A percentile compares a stretch with the other conserved stretches of the same genome.
Evolutionary conservation across 2,888 invertebrate species (phyloP).

Genomic region (Cantharis rufa): DNA sequence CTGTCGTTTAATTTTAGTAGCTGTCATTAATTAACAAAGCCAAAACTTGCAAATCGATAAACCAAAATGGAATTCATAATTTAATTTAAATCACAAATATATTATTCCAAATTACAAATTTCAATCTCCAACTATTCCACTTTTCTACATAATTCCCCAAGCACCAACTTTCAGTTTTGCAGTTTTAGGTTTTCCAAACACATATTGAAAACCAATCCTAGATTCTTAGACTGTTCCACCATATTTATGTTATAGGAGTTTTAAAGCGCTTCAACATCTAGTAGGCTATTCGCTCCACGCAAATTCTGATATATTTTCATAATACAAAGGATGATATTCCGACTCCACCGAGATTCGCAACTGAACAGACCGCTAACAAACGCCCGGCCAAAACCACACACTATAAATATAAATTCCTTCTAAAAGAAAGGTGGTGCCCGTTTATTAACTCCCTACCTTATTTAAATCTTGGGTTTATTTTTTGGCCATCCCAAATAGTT

Average conservation of each 20-base stretch:
- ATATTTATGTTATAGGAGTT: neutral
- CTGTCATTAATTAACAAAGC: neutral
- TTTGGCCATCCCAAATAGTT: neutral
- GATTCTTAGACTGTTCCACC: neutral
- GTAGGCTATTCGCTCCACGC: neutral
- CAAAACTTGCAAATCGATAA: neutral
- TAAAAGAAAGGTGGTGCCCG: neutral
- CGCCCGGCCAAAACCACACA: neutral
- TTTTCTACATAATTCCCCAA: neutral
- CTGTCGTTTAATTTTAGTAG: neutral
- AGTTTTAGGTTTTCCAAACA: neutral
- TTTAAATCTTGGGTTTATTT: neutral
- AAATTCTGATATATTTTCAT: neutral
- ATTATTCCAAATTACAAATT: neutral
- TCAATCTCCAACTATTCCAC: neutral
- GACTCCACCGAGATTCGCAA: neutral
- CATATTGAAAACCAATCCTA: neutral
- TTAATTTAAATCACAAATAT: neutral
- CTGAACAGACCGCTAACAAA: neutral
- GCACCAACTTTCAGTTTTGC: neutral
- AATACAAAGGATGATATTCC: neutral
- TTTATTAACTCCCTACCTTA: neutral
- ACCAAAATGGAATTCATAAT: neutral
- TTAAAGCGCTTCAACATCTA: neutral
- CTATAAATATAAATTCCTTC: neutral